Evolutionary conservation across 2,113 vertebrate species (phyloP).

Genomic region (Spheniscus mendiculus): DNA sequence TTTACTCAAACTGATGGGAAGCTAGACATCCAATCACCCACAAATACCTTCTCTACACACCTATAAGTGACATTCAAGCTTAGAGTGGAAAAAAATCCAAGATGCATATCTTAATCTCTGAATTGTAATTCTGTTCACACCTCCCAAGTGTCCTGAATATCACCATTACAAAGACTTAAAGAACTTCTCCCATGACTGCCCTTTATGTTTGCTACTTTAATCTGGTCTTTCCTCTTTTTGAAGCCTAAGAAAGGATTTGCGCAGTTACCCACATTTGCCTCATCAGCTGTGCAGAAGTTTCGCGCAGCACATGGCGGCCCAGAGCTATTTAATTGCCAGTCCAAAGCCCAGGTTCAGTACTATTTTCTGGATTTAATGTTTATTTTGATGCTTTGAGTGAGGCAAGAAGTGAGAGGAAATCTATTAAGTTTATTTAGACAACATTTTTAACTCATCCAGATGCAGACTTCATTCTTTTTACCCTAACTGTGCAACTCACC

Average conservation of each 20-base stretch:
- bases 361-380: not conserved
- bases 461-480: not conserved
- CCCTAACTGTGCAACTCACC: slow-evolving; percentile 69
- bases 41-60: not conserved
- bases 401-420: not conserved
- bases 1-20: not conserved
- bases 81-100: not conserved
- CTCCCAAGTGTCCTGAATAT: not conserved
- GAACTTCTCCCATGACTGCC: not conserved
- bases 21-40: not conserved
- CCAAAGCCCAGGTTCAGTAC: not conserved
- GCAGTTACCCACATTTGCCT: not conserved
- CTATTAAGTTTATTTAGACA: not conserved
- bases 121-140: not conserved
- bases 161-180: not conserved
- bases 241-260: not conserved
- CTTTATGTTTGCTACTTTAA: not conserved
- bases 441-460: not conserved
- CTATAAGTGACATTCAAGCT: not conserved
- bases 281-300: not conserved
- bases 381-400: not conserved
- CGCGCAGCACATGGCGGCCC: not conserved
- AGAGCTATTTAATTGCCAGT: not conserved
- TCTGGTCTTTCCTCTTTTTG: not conserved
- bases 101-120: not conserved